Conservation (phyloP, 53 echinoderm and acorn worm genomes). For the Arbacia lixula region DNA sequence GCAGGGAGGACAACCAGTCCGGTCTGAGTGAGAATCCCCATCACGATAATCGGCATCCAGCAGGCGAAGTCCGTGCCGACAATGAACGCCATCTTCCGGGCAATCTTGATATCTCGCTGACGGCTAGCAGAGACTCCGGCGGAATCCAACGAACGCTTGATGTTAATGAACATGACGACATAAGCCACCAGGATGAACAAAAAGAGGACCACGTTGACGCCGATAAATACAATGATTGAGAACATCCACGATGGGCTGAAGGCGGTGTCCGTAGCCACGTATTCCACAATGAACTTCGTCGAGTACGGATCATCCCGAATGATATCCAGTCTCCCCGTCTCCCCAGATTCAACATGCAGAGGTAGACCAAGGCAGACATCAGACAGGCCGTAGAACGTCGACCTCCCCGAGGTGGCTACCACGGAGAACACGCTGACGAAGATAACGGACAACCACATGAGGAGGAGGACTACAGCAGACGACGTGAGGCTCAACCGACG, state of each 20-base stretch:
- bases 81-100: conserved; percentile 55
- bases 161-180: conserved; percentile 36
- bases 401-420: not conserved
- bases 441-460: not conserved
- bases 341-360: conserved; percentile 16
- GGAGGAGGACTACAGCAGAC: not conserved
- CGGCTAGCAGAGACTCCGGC: not conserved
- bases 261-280: not conserved
- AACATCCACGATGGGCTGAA: conserved; percentile 35
- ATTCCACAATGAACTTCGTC: not conserved
- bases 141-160: conserved; percentile 17
- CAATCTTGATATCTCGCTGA: conserved; percentile 40
- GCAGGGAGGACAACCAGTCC: conserved; percentile 25
- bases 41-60: conserved; percentile 67
- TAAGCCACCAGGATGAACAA: conserved; percentile 44
- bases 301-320: not conserved
- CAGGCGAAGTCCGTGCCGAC: conserved; percentile 61
- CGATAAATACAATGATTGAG: conserved; percentile 54
- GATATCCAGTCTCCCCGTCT: not conserved
- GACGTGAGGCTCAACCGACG: not conserved
- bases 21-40: conserved; percentile 57
- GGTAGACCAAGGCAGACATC: conserved; percentile 50
- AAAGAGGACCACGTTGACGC: conserved; percentile 39
- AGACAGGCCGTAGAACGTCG: conserved; percentile 18
- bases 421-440: not conserved